Percentiles rank a stretch among this genome's conserved stretches.
Evolutionary conservation across 1,140 invertebrate genomes (phyloP).

Genomic region (Aphelenchoides avenae): DNA sequence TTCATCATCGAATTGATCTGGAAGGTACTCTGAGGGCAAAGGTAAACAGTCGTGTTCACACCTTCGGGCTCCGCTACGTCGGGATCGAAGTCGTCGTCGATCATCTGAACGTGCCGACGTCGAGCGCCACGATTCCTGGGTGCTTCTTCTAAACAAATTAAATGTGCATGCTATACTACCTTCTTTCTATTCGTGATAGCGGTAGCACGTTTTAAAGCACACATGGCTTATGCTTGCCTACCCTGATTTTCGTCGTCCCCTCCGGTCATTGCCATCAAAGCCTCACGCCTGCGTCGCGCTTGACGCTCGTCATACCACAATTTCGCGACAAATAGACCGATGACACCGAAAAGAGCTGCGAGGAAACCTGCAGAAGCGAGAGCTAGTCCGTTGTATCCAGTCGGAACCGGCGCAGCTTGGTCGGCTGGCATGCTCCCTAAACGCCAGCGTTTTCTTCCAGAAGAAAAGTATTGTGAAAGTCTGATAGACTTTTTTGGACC

Average conservation of each 20-base stretch:
- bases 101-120: background rate
- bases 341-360: too few relatives aligned
- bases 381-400: too few relatives aligned
- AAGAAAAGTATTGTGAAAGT: too few relatives aligned
- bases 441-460: too few relatives aligned
- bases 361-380: too few relatives aligned
- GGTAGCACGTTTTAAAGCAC: background rate
- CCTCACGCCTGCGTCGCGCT: constrained; percentile 11
- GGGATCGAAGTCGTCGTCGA: background rate
- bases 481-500: too few relatives aligned
- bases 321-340: constrained; percentile 35
- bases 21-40: constrained; percentile 3
- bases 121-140: background rate
- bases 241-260: constrained; percentile 6
- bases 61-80: constrained; percentile 17
- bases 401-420: too few relatives aligned
- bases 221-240: background rate
- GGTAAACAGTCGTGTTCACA: constrained; percentile 3
- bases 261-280: constrained; percentile 18
- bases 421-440: too few relatives aligned
- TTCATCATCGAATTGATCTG: constrained; percentile 10
- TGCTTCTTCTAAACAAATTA: background rate
- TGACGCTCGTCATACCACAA: constrained; percentile 40
- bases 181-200: background rate
- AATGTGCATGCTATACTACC: constrained; percentile 14